These are phyloP conservation scores for Dipodomys ordii DNA, from an alignment of 2,113 vertebrate genomes.

Conservation along the genomic window DNA sequence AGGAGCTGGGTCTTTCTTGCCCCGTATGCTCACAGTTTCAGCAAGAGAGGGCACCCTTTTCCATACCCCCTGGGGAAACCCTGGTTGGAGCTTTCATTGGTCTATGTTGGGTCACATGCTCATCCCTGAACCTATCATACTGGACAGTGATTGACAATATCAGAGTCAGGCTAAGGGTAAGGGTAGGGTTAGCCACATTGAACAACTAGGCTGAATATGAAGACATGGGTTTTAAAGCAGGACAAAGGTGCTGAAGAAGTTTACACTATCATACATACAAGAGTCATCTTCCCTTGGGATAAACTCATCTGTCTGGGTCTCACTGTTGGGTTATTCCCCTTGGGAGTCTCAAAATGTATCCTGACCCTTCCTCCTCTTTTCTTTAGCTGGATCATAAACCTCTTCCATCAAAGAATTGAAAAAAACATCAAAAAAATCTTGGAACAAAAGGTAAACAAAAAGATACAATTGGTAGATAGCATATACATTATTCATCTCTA, in stretches of 20 bases:
- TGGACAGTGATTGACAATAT: background rate
- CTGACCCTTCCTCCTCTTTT: background rate
- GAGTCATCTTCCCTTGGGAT: background rate
- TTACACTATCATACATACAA: background rate
- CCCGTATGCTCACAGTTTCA: background rate
- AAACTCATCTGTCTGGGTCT: background rate
- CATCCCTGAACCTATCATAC: background rate
- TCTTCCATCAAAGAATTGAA: constrained; percentile 54
- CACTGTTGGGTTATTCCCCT: background rate
- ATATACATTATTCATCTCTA: background rate
- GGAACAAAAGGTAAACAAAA: constrained; percentile 53
- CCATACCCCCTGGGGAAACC: background rate
- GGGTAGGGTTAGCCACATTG: background rate
- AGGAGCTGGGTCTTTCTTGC: background rate
- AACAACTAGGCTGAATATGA: background rate
- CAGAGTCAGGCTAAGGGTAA: background rate
- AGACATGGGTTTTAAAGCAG: background rate
- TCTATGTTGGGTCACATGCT: no score
- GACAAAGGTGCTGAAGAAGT: background rate
- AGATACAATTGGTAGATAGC: background rate
- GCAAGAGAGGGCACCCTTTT: background rate
- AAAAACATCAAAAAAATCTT: background rate
- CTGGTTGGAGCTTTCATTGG: background rate
- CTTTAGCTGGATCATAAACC: constrained; percentile 54
- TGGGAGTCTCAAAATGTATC: background rate